A percentile compares a stretch with the other conserved stretches of the same genome.
These are phyloP conservation scores for Dicycla oo DNA, from an alignment of 2,888 invertebrate genomes.

Conservation along the genomic window DNA sequence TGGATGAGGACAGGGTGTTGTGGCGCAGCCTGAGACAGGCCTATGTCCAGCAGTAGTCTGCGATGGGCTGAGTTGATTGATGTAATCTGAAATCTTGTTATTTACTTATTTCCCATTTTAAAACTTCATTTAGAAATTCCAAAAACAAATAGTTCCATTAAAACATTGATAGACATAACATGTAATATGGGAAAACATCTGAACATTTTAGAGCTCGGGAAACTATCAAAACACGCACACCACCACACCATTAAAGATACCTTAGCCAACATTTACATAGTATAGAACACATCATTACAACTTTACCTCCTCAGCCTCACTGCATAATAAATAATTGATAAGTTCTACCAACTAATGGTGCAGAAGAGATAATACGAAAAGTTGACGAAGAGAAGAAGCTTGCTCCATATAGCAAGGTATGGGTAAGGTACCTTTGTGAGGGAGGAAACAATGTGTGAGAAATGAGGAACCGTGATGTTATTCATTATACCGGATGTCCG, in stretches of 20 bases:
- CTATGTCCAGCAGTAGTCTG: too few relatives aligned
- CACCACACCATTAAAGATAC: slow-evolving; percentile 4
- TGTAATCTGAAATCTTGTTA: neutral
- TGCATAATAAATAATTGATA: slow-evolving; percentile 68
- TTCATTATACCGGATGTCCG: slow-evolving; percentile 39
- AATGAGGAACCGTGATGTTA: slow-evolving; percentile 38
- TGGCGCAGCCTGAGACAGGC: too few relatives aligned
- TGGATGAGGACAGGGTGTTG: too few relatives aligned
- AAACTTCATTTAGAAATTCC: neutral
- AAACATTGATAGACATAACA: neutral
- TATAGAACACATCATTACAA: slow-evolving; percentile 9
- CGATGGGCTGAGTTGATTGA: too few relatives aligned
- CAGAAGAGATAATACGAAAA: slow-evolving; percentile 77
- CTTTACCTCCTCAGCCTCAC: slow-evolving; percentile 7
- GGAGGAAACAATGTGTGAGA: slow-evolving; percentile 43
- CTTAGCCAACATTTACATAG: neutral
- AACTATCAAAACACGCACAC: neutral
- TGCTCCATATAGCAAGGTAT: neutral
- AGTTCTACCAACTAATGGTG: slow-evolving; percentile 75
- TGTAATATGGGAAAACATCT: neutral
- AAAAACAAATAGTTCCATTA: neutral
- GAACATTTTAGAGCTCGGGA: neutral
- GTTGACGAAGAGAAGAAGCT: slow-evolving; percentile 69
- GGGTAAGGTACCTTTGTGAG: slow-evolving; percentile 23
- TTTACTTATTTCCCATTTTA: neutral